phyloP scores from a whole-genome alignment of 2,113 vertebrate species.

The Potamarius usumacintae region DNA sequence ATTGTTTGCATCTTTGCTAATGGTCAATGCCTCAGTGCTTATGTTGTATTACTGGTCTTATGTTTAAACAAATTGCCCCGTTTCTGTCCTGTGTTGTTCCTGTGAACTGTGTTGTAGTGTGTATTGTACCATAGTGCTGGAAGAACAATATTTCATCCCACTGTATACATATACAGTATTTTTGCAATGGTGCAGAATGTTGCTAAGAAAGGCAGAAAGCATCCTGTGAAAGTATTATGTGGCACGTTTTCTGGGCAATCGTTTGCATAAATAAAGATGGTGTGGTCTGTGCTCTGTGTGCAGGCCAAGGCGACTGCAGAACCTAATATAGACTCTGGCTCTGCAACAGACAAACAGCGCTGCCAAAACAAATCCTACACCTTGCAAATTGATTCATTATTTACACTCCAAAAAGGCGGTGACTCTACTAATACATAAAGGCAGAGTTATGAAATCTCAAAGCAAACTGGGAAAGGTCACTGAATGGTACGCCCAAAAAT shows the following conservation, averaged over 20 bases:
- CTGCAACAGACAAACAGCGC: slow-evolving; percentile 33
- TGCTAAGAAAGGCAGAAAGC: slow-evolving; percentile 23
- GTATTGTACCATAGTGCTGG: background rate
- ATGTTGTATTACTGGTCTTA: background rate
- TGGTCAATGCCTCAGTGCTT: background rate
- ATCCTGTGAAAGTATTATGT: slow-evolving; percentile 50
- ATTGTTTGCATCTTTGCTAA: background rate
- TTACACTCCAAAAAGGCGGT: slow-evolving; percentile 13
- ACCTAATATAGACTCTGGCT: slow-evolving; percentile 37
- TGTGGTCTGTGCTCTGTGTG: slow-evolving; percentile 51
- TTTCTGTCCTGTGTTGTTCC: background rate
- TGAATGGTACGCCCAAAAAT: slow-evolving; percentile 23
- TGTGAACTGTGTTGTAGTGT: background rate
- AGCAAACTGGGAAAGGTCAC: slow-evolving; percentile 35
- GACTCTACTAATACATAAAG: slow-evolving; percentile 24
- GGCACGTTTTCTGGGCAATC: slow-evolving; percentile 36
- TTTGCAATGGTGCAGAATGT: slow-evolving; percentile 39
- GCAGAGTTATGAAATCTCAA: slow-evolving; percentile 24
- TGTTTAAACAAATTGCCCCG: background rate
- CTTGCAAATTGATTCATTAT: slow-evolving; percentile 43
- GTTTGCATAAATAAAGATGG: slow-evolving; percentile 55
- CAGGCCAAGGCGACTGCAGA: slow-evolving; percentile 44
- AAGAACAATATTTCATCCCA: background rate
- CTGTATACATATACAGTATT: slow-evolving; percentile 2
- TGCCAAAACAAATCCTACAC: slow-evolving; percentile 46